Base-by-base conservation (phyloP, 2,797 vertebrate genomes). In the Coregonus ussuriensis region DNA sequence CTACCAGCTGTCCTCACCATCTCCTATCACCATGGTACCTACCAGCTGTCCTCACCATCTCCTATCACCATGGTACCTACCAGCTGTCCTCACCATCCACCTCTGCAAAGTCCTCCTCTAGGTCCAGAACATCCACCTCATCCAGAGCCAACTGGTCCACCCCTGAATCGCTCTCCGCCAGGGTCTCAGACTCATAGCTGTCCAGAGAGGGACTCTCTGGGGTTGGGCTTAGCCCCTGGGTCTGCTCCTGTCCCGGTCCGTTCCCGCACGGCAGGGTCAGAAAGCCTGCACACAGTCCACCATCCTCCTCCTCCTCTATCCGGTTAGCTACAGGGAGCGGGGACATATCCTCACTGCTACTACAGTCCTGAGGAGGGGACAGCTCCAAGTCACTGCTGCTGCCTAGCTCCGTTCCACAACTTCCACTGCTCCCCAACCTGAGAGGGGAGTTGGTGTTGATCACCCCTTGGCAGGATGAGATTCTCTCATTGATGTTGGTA, bases 61-160 rank as follows among this genome's bases (percentile, higher is more conserved):
- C 4, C n/a, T 18, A 0, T 0, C 14, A 13, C 70, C 25, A 33
- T 53, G 9, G 41, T 72, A 95, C 96, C 0, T 95, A 98, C 97
- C 97, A 98, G 80, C 95, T 94, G 87, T 95, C 93, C 62, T 96
- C 96, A 0, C 96, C 96, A 13, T 96, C 94, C 21, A 89, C 80
- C 77, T 95, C 95, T 0, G 93, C 94, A 1, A 86, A 90, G 84
- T 93, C 94, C 41, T 95, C 95, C 66, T 95, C 95, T 79, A 97
- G 91, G 85, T 97, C 95, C 0, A 98, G 87, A 81, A 96, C 93
- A 21, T 96, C 96, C 77, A 96, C 95, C 74, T 96, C 96, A 67
- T 97, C 97, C 85, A 97, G 91, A 0, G 94, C 93, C 0, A 89
- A 88, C 21, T 93, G 88, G 74, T 94, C 93, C 0, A 92, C 69